A percentile compares a stretch with the other conserved stretches of the same genome.
Conservation (phyloP, 2,888 invertebrate species). For the Acleris laterana region DNA sequence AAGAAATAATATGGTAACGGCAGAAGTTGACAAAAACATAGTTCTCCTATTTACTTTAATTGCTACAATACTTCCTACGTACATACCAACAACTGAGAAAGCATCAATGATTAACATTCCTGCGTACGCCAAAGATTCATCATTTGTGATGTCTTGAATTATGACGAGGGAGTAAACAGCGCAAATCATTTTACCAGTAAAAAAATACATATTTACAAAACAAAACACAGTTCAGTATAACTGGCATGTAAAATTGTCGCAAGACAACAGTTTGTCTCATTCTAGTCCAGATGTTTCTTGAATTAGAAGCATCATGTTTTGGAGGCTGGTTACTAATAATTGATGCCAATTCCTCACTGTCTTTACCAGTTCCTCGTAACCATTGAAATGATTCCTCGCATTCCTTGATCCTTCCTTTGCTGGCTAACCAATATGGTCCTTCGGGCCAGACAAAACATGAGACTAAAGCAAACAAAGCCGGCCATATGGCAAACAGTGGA, state of each 20-base stretch:
- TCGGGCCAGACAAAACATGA: slow-evolving; percentile 25
- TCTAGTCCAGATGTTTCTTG: neutral
- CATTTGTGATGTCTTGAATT: slow-evolving; percentile 23
- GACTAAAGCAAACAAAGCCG: slow-evolving; percentile 3
- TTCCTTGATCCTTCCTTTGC: slow-evolving; percentile 20
- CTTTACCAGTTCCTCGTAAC: slow-evolving; percentile 23
- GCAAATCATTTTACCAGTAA: slow-evolving; percentile 19
- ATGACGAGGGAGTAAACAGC: slow-evolving; percentile 20
- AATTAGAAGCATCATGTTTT: neutral
- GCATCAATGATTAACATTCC: slow-evolving; percentile 27
- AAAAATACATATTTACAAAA: slow-evolving; percentile 3
- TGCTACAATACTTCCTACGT: slow-evolving; percentile 15
- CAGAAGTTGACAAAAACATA: slow-evolving; percentile 19
- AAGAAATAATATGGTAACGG: slow-evolving; percentile 18
- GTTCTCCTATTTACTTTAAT: slow-evolving; percentile 19
- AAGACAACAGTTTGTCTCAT: slow-evolving; percentile 1
- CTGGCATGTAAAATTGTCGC: slow-evolving; percentile 20
- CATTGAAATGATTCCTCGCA: slow-evolving; percentile 17
- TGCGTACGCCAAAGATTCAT: slow-evolving; percentile 7
- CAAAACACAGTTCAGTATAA: neutral
- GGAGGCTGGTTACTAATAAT: neutral
- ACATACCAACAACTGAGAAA: slow-evolving; percentile 19
- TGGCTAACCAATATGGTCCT: slow-evolving; percentile 31
- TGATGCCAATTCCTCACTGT: slow-evolving; percentile 1
- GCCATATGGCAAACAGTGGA: slow-evolving; percentile 14